These are phyloP conservation scores for Lagodon rhomboides DNA, from an alignment of 2,797 vertebrate genomes.

Conservation along the genomic window DNA sequence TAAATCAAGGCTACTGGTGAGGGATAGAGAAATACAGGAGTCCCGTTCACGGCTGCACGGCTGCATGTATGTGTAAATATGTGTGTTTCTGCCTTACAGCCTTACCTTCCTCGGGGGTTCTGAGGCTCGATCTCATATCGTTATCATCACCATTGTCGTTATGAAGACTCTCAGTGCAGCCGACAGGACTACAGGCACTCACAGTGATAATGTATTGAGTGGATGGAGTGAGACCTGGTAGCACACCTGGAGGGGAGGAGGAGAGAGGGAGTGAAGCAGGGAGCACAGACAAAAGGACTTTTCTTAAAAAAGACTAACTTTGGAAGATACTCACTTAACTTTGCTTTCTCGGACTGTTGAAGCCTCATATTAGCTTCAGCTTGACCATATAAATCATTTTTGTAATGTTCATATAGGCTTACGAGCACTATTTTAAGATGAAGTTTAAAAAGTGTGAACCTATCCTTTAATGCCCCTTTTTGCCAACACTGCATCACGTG, in stretches of 20 bases:
- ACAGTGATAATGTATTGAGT: constrained; percentile 91
- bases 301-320: background rate
- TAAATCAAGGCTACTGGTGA: background rate
- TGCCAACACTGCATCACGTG: background rate
- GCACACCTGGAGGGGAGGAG: constrained; percentile 82
- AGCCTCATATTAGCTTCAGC: background rate
- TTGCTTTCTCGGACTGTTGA: background rate
- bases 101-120: constrained; percentile 96
- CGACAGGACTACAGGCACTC: constrained; percentile 90
- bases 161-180: constrained; percentile 90
- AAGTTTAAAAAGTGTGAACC: background rate
- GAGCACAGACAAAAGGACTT: constrained; percentile 33
- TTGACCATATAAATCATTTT: background rate
- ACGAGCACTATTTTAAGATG: background rate
- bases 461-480: background rate
- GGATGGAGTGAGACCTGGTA: constrained; percentile 91
- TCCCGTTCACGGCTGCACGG: background rate
- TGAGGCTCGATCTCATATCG: constrained; percentile 85
- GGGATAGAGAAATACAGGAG: background rate
- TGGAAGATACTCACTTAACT: background rate
- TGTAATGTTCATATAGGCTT: background rate
- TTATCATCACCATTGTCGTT: constrained; percentile 46
- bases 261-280: background rate
- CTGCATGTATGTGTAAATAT: background rate
- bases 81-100: constrained; percentile 62